Conservation (phyloP, 1,140 invertebrate genomes). For the Drosophila rhopaloa region DNA sequence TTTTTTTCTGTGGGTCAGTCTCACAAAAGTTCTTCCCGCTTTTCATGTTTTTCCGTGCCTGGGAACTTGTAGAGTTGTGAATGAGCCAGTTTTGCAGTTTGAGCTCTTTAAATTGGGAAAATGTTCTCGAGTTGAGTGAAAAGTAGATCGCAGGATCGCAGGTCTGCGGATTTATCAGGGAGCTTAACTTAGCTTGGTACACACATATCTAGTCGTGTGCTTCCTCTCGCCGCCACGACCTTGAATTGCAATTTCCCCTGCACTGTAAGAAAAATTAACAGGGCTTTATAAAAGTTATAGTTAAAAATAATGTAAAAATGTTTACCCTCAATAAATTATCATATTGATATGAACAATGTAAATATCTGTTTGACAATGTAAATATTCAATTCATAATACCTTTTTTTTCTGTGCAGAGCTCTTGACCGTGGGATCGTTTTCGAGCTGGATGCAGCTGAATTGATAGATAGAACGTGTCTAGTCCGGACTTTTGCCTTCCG, state of each 20-base stretch:
- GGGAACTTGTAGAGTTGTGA: conserved; percentile 16
- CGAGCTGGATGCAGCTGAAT: conserved; percentile 1
- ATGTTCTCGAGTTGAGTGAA: neutral
- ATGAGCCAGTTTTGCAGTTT: conserved; percentile 7
- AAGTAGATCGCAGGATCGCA: neutral
- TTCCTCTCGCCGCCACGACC: conserved; percentile 30
- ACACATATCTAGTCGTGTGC: neutral
- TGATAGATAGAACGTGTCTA: conserved; percentile 32
- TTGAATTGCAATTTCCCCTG: conserved; percentile 52
- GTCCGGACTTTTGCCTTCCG: conserved; percentile 40
- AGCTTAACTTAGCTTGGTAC: conserved; percentile 3
- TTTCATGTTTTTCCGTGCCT: conserved; percentile 12
- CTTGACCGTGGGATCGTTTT: conserved; percentile 33
- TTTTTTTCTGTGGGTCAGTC: conserved; percentile 7
- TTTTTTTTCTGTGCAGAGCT: conserved; percentile 4
- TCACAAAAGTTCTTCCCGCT: conserved; percentile 18
- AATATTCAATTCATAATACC: neutral
- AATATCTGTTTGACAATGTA: no score
- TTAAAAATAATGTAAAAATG: no score
- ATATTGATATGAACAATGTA: no score
- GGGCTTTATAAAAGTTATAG: no score
- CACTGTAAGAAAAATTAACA: neutral
- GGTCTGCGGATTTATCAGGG: conserved; percentile 20
- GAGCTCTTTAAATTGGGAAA: neutral
- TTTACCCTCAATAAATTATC: no score